Percentiles rank a stretch among this genome's conserved stretches.
Conservation (phyloP, 2,888 invertebrate genomes). For the Lasioglossum morio region DNA sequence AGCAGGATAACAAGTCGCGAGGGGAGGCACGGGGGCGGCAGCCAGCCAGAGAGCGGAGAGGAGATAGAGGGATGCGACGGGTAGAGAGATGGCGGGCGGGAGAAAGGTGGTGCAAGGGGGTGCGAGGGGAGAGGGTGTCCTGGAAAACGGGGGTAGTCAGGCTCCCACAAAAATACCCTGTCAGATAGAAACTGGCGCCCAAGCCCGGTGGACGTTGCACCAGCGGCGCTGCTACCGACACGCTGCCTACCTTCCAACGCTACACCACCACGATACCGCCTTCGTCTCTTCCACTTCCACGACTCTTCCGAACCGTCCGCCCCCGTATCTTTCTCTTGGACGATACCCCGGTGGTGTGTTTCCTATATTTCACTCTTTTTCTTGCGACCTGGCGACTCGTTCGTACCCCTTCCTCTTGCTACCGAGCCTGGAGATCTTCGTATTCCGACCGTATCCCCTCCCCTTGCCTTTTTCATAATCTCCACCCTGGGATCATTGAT, state of each 20-base stretch:
- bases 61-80: slow-evolving; percentile 21
- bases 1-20: slow-evolving; percentile 75
- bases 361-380: slow-evolving; percentile 18
- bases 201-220: slow-evolving; percentile 72
- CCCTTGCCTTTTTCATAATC: slow-evolving; percentile 14
- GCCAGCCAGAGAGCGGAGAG: slow-evolving; percentile 30
- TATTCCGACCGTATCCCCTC: not conserved
- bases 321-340: slow-evolving; percentile 31
- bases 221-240: slow-evolving; percentile 28
- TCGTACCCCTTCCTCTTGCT: not conserved
- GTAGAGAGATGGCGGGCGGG: not conserved
- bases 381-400: not conserved
- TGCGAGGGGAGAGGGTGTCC: slow-evolving; percentile 32
- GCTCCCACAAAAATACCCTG: slow-evolving; percentile 79
- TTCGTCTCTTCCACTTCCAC: slow-evolving; percentile 21
- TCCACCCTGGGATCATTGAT: slow-evolving; percentile 32
- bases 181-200: slow-evolving; percentile 78
- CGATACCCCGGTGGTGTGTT: slow-evolving; percentile 15
- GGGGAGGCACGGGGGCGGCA: slow-evolving; percentile 43
- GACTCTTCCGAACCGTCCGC: not conserved
- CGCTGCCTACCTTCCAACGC: slow-evolving; percentile 27
- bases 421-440: not conserved
- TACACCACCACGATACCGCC: slow-evolving; percentile 43
- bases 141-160: slow-evolving; percentile 67
- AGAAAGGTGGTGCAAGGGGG: slow-evolving; percentile 7